Evolutionary conservation across 2,113 vertebrate species (phyloP).

Genomic region (Pelobates fuscus): DNA sequence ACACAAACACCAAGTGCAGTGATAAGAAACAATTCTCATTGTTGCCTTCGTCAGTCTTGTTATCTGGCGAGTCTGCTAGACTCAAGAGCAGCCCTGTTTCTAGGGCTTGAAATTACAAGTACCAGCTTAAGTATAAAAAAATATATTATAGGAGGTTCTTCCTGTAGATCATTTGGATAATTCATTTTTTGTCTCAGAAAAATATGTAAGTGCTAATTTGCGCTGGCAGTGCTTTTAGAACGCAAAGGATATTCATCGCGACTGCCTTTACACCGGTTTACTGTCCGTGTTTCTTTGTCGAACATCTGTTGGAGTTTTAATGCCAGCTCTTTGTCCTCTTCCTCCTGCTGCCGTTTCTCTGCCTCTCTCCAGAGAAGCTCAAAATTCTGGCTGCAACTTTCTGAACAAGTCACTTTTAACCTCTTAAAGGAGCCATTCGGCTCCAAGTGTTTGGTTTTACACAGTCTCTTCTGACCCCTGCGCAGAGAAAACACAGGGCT

Average conservation of each 20-base stretch:
- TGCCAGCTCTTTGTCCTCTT: slow-evolving; percentile 80
- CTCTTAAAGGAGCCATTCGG: slow-evolving; percentile 71
- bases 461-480: slow-evolving; percentile 80
- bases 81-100: not conserved
- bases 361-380: slow-evolving; percentile 56
- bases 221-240: slow-evolving; percentile 76
- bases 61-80: too few species aligned
- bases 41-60: too few species aligned
- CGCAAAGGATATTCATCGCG: slow-evolving; percentile 83
- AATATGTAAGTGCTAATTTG: slow-evolving; percentile 64
- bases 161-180: slow-evolving; percentile 48
- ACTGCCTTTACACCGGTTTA: slow-evolving; percentile 66
- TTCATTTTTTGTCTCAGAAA: slow-evolving; percentile 41
- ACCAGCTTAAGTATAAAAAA: slow-evolving; percentile 29
- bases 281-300: slow-evolving; percentile 75
- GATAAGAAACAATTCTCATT: not conserved
- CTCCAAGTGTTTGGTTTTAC: slow-evolving; percentile 90
- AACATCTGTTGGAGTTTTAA: slow-evolving; percentile 82
- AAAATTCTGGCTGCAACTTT: slow-evolving; percentile 35
- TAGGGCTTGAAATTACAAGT: not conserved
- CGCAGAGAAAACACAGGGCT: slow-evolving; percentile 60
- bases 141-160: slow-evolving; percentile 52
- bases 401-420: slow-evolving; percentile 58
- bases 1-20: not conserved
- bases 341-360: slow-evolving; percentile 75